Evolutionary conservation across 2,888 invertebrate genomes (phyloP).

Genomic region (Leucophora obtusa): DNA sequence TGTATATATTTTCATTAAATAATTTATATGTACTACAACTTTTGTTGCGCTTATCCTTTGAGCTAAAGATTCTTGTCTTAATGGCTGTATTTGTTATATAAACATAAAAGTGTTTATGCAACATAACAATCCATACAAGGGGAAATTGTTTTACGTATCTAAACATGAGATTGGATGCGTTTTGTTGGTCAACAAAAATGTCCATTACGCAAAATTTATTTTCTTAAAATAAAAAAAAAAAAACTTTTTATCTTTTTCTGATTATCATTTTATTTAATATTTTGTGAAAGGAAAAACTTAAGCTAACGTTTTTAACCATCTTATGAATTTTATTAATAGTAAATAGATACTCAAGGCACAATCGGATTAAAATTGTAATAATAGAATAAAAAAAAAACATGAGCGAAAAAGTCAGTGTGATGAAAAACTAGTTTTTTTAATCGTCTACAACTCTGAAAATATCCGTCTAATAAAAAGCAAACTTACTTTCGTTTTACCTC

Average conservation of each 20-base stretch:
- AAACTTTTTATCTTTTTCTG: neutral
- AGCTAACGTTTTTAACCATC: no score
- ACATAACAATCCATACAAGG: neutral
- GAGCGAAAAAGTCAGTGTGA: no score
- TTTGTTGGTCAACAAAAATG: neutral
- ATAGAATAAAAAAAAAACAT: no score
- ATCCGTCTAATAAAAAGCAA: no score
- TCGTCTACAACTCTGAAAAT: no score
- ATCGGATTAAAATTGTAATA: no score
- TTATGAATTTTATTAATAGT: no score
- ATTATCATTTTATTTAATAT: neutral
- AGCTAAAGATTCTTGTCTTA: neutral
- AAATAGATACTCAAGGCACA: no score
- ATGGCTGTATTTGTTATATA: neutral
- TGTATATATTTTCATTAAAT: neutral
- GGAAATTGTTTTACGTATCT: neutral
- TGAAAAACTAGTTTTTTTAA: no score
- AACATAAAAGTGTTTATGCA: neutral
- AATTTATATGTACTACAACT: neutral
- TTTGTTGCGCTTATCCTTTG: neutral
- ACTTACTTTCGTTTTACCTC: no score
- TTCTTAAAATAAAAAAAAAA: neutral
- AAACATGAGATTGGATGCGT: neutral
- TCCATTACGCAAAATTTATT: neutral
- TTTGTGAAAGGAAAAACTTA: no score